Percentiles rank a stretch among this genome's conserved stretches.
Conservation (phyloP, 2,888 invertebrate species). For the Temnothorax ravouxi region DNA sequence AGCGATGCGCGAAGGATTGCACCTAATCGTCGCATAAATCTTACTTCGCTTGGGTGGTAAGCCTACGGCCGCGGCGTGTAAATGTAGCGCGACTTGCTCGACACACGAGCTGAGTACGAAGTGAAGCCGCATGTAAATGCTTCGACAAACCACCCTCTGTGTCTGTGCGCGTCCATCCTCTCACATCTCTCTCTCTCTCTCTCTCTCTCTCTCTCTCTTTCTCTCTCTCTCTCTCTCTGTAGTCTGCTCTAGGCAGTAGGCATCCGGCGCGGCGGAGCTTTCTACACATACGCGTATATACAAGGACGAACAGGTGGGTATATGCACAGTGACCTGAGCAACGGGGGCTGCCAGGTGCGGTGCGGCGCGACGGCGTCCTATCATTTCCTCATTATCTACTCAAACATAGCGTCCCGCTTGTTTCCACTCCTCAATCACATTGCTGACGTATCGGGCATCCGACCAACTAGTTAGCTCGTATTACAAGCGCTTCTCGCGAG, state of each 20-base stretch:
- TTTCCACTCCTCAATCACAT: slow-evolving; percentile 60
- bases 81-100: slow-evolving; percentile 44
- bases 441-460: slow-evolving; percentile 52
- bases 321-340: slow-evolving; percentile 48
- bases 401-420: slow-evolving; percentile 66
- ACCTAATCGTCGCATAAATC: slow-evolving; percentile 53
- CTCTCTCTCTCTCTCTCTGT: neutral
- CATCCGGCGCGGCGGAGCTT: slow-evolving; percentile 34
- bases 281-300: slow-evolving; percentile 20
- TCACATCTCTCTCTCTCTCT: neutral
- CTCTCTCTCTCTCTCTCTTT: neutral
- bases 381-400: slow-evolving; percentile 77
- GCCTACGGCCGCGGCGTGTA: slow-evolving; percentile 46
- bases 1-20: slow-evolving; percentile 30
- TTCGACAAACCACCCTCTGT: slow-evolving; percentile 51
- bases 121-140: slow-evolving; percentile 55
- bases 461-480: slow-evolving; percentile 17
- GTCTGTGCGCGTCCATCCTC: neutral
- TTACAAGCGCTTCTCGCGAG: slow-evolving; percentile 10
- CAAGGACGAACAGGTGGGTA: slow-evolving; percentile 47
- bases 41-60: slow-evolving; percentile 20
- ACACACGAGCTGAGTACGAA: slow-evolving; percentile 19
- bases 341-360: slow-evolving; percentile 55
- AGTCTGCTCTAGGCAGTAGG: slow-evolving; percentile 16
- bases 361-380: slow-evolving; percentile 64